phyloP scores from a whole-genome alignment of 2,888 invertebrate species.

The Elgonia sp. region DNA sequence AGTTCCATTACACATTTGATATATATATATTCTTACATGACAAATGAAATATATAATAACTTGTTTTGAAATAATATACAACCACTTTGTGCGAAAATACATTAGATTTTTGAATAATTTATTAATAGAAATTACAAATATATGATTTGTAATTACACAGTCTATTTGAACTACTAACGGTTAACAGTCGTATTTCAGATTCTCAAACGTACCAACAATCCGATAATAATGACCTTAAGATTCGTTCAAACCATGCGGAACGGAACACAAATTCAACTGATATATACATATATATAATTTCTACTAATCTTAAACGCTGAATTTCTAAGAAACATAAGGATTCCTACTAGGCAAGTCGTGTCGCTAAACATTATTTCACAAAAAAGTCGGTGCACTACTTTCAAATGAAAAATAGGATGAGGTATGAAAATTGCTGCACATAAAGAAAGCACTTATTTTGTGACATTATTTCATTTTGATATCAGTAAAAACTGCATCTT shows the following conservation, averaged over 20 bases:
- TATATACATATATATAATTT: constrained; percentile 24
- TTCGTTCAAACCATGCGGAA: constrained; percentile 51
- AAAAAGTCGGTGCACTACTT: background rate
- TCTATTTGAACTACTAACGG: background rate
- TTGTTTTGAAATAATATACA: no score
- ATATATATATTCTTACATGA: no score
- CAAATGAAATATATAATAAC: no score
- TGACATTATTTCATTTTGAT: no score
- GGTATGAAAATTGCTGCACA: background rate
- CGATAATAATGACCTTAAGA: constrained; percentile 42
- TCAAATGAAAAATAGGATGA: background rate
- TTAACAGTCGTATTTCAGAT: constrained; percentile 32
- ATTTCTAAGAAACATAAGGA: background rate
- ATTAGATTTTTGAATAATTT: no score
- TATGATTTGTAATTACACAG: constrained; percentile 43
- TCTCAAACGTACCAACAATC: constrained; percentile 24
- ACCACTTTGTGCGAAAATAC: no score
- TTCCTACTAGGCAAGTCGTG: no score
- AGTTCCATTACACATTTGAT: no score
- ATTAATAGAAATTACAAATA: no score
- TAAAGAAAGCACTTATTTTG: no score
- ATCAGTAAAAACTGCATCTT: no score
- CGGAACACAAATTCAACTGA: constrained; percentile 25
- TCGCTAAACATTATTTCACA: background rate
- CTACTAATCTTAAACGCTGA: constrained; percentile 22